phyloP scores from a whole-genome alignment of 1,140 invertebrate species.

The Chironomus striatipennis region DNA sequence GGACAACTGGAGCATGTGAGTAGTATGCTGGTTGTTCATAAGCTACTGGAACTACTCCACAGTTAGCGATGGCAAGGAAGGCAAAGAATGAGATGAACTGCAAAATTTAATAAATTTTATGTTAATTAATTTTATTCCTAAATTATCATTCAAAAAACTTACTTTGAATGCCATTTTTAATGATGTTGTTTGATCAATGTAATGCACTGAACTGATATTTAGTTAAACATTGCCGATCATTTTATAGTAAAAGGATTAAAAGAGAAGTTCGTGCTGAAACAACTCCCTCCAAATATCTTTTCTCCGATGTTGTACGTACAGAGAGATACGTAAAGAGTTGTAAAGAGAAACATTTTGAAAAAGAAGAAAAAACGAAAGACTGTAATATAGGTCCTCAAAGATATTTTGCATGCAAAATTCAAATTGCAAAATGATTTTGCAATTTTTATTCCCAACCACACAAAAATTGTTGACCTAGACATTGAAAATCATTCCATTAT shows the following conservation, averaged over 20 bases:
- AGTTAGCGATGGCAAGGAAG: slow-evolving; percentile 29
- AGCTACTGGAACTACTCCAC: slow-evolving; percentile 26
- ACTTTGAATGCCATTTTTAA: background rate
- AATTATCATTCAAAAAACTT: too few relatives aligned
- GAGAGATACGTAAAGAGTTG: too few relatives aligned
- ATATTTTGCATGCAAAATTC: background rate
- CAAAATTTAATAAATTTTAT: background rate
- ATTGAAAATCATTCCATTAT: background rate
- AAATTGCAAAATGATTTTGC: too few relatives aligned
- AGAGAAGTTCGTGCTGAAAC: too few relatives aligned
- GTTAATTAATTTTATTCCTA: too few relatives aligned
- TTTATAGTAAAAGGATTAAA: background rate
- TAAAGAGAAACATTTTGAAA: too few relatives aligned
- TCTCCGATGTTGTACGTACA: too few relatives aligned
- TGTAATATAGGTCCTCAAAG: too few relatives aligned
- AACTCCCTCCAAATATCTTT: too few relatives aligned
- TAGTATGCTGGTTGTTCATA: slow-evolving; percentile 24
- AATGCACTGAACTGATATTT: background rate
- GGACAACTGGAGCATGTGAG: slow-evolving; percentile 30
- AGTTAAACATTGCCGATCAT: background rate
- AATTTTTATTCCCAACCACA: too few relatives aligned
- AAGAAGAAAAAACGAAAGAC: too few relatives aligned
- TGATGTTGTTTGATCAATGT: background rate
- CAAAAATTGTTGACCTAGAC: background rate
- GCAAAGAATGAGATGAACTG: slow-evolving; percentile 28